Base-by-base conservation (phyloP, 1,140 invertebrate species). In the Lineus longissimus region DNA sequence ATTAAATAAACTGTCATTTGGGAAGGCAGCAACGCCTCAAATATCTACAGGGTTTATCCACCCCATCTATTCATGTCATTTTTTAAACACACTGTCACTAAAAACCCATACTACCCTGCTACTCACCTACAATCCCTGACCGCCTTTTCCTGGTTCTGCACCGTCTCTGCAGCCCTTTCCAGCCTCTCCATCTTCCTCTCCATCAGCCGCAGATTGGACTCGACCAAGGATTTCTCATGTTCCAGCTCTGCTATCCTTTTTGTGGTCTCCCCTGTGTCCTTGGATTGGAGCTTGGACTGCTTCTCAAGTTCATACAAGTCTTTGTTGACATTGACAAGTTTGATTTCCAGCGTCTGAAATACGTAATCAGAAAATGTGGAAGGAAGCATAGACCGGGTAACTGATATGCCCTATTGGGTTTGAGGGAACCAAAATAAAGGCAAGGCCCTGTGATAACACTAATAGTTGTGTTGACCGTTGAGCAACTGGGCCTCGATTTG, bases 181-280 rank as follows among this genome's bases (percentile, higher is more conserved):
- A 75, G 61, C 51, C 74, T 68, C 45, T 61, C 59, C 2, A 69
- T 64, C 43, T 83, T 77, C 69, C 80, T 77, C 71, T 90, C 88
- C 0, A 85, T 83, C 0, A 84, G 70, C 0, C 33, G 4, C 33
- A 36, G 33, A 15, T 36, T 36, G 4, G 33, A 36, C 15, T 36
- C 33, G 6, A 36, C 33, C 33, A 36, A 7, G 33, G 33, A 4
- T 36, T 36, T 36, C 33, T 36, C 33, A 19, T 19, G 25, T 51
- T 51, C 47, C 9, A 51, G 47, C 19, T 51, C 47, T 6, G 19
- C n/a, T 23, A 51, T 51, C n/a, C n/a, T 51, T 27, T n/a, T 51
- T 19, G 47, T 27, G 6, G 9, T n/a, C 25, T 51, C 25, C 4
- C 25, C 47, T n/a, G 6, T 51, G 25, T 51, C n/a, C n/a, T 51